Base-by-base conservation (phyloP, 2,797 vertebrate species). In the Microctenopoma stevenorrisi region DNA sequence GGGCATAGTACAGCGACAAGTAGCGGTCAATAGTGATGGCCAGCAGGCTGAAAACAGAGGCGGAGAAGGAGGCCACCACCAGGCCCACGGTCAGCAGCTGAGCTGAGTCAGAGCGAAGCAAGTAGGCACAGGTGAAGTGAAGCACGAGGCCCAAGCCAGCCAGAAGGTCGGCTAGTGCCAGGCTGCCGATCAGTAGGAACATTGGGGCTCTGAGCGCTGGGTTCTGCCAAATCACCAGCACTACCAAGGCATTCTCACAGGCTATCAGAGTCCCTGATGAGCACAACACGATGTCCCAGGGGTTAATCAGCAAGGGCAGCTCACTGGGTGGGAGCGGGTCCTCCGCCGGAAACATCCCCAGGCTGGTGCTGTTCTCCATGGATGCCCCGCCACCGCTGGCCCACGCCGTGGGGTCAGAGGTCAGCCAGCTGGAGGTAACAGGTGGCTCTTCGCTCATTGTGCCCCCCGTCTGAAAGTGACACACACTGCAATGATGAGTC, bases 21-120 rank as follows among this genome's bases (percentile, higher is more conserved):
- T 99, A 99, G 79, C 98, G 96, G 92, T 99, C 98, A 0, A 99
- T 96, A 0, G 98, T 99, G 88, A 99, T 99, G 44, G 98, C 97
- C 93, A 99, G 87, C 93, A 99, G 88, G 91, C 98, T 99, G 94
- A 98, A 97, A 57, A 99, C 96, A 0, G 98, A 99, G 69, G 98
- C 98, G 0, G 97, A 98, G 94, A 99, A 99, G 72, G 98, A 98
- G 78, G 97, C 97, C 78, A 98, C 97, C 77, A 99, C 96, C 89
- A 99, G 92, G 68, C 98, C 97, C 44, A 98, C 93, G 0, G 97
- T 99, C 74, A 97, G 93, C 89, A 99, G 89, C 91, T 97, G 97
- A 44, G 97, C 96, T 12, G 96, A 94, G 82, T 99, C 97, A 0
- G 97, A 99, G 18, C 88, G 96, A 43, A 99, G 95, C 89, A 99